phyloP scores from a whole-genome alignment of 2,113 vertebrate genomes.

The Himantopus leucocephalus region DNA sequence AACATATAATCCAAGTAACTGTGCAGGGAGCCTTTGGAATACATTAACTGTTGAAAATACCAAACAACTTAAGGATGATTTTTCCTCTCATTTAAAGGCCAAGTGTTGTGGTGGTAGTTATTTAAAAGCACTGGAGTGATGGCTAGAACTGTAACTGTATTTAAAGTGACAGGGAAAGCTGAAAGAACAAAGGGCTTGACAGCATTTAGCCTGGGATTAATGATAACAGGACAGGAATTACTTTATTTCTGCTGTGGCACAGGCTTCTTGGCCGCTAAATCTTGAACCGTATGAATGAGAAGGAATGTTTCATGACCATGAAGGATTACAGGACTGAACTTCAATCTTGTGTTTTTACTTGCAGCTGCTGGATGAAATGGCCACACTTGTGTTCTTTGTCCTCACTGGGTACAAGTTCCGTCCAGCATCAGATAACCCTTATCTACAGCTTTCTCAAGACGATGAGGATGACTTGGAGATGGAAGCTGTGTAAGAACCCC shows the following conservation, averaged over 20 bases:
- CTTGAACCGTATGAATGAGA: not conserved
- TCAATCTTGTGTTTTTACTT: not conserved
- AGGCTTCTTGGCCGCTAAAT: not conserved
- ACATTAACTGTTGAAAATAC: not conserved
- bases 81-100: not conserved
- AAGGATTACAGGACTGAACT: not conserved
- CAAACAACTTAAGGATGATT: not conserved
- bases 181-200: constrained; percentile 5
- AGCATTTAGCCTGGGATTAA: not conserved
- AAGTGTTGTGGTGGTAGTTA: not conserved
- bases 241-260: not conserved
- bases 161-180: not conserved
- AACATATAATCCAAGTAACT: not conserved
- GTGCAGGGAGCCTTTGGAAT: not conserved
- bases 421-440: constrained; percentile 86
- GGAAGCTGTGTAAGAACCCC: constrained; percentile 84
- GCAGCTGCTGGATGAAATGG: constrained; percentile 85
- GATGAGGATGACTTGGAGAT: constrained; percentile 85
- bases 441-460: constrained; percentile 85
- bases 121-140: not conserved
- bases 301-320: not conserved
- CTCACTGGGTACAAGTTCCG: constrained; percentile 88
- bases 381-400: constrained; percentile 85
- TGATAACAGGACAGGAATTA: not conserved
- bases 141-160: not conserved